Evolutionary conservation across 1,140 invertebrate genomes (phyloP), one percentile per base, ranked within the genome.

Genomic region (Bombus breviceps): DNA sequence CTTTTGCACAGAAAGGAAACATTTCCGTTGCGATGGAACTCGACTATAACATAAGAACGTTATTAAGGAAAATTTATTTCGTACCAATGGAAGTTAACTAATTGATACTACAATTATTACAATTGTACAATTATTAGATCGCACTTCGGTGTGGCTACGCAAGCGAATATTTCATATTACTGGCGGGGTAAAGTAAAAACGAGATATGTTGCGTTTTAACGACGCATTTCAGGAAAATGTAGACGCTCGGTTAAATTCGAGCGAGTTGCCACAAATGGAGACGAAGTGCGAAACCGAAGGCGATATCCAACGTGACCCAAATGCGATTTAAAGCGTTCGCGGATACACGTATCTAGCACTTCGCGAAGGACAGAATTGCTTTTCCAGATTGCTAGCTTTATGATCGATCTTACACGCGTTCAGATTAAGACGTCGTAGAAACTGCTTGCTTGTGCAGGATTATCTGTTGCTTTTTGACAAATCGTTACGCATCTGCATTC

Each of bases 261-360:
- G 0, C 59, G 75, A 64, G 59, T 10, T 64, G 28, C 75, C 37
- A 64, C 59, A 59, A 78, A 78, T 39, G 34, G 59, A 78, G 57
- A 15, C 41, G 39, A 78, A 66, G 59, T 41, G n/a, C 75, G 39
- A 77, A 78, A 78, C 59, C 75, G 53, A 64, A 78, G 75, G 28
- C 39, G 73, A 53, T 75, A 53, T 47, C 41, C 43, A 47, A 28
- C 25, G 41, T 62, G 75, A 78, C 75, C 75, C 62, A 78, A 78
- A 62, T 78, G 75, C 75, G 59, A 64, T 78, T 78, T 78, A 64
- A 62, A 78, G 37, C 37, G 37, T 78, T 78, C 59, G 37, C 37
- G 37, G 75, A 78, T 64, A 41, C n/a, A 41, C 9, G 22, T 37
- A 37, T 41, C 57, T 78, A 64, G 75, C 28, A 43, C 18, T 47